These are phyloP conservation scores for Poeciliopsis paucimaculata DNA, from an alignment of 2,797 vertebrate species.

Conservation along the genomic window DNA sequence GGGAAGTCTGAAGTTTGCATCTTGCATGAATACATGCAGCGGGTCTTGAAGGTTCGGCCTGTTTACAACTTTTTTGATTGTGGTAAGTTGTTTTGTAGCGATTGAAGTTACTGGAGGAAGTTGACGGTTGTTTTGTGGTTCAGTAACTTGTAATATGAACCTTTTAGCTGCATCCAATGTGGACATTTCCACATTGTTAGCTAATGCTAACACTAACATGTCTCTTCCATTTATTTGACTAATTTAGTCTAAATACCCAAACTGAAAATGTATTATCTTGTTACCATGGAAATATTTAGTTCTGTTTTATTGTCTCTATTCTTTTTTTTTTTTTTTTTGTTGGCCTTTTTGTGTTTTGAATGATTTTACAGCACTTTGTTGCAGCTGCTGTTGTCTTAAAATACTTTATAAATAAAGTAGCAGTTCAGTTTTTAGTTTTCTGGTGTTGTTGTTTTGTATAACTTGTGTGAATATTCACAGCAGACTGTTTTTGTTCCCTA, in stretches of 20 bases:
- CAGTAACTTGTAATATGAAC: background rate
- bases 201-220: background rate
- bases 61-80: constrained; percentile 99
- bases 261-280: background rate
- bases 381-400: too few species aligned
- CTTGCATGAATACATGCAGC: constrained; percentile 99
- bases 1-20: constrained; percentile 99
- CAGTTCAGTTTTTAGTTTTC: background rate
- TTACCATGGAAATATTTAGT: background rate
- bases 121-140: background rate
- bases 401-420: too few species aligned
- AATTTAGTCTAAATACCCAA: background rate
- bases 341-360: too few species aligned
- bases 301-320: background rate
- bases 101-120: background rate
- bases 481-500: constrained; percentile 33
- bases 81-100: constrained; percentile 85
- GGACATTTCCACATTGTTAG: background rate
- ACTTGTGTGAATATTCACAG: background rate
- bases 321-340: too few species aligned
- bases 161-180: background rate
- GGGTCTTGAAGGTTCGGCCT: constrained; percentile 98
- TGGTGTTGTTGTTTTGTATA: background rate
- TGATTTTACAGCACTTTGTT: too few species aligned
- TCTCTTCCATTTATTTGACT: background rate